These are phyloP conservation scores for Thripadectes ignobilis DNA, from an alignment of 2,797 vertebrate genomes.

Conservation along the genomic window DNA sequence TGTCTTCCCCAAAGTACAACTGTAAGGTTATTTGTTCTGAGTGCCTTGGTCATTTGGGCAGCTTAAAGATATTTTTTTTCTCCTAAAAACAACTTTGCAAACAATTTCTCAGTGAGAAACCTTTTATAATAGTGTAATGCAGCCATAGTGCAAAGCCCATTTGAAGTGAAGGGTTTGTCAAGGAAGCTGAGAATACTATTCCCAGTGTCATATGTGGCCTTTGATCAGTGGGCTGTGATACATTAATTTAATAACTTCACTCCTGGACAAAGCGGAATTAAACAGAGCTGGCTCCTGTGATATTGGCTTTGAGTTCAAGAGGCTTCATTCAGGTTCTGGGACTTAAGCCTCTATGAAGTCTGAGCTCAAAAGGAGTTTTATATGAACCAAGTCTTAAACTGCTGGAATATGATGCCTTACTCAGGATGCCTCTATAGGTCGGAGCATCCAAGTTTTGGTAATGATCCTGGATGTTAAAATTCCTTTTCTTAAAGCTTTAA, in stretches of 20 bases:
- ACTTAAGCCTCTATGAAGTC: neutral
- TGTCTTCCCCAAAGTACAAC: neutral
- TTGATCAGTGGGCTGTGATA: neutral
- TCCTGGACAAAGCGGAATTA: neutral
- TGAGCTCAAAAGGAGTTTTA: neutral
- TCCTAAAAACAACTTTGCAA: neutral
- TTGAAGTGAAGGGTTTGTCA: neutral
- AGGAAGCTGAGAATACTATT: neutral
- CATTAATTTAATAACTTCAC: neutral
- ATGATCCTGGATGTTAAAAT: neutral
- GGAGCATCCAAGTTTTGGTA: neutral
- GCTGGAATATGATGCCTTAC: neutral
- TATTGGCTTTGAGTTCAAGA: neutral
- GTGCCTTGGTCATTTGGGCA: neutral
- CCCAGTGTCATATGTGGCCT: neutral
- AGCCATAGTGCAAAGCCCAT: neutral
- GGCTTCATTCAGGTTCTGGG: neutral
- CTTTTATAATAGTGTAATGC: neutral
- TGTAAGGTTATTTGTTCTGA: neutral
- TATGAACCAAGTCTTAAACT: neutral
- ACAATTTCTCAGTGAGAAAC: neutral
- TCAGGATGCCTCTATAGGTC: neutral
- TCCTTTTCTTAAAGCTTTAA: neutral
- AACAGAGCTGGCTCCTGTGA: neutral
- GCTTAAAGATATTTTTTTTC: neutral